Base-by-base conservation (phyloP, 1,140 invertebrate genomes). In the Cherax quadricarinatus region DNA sequence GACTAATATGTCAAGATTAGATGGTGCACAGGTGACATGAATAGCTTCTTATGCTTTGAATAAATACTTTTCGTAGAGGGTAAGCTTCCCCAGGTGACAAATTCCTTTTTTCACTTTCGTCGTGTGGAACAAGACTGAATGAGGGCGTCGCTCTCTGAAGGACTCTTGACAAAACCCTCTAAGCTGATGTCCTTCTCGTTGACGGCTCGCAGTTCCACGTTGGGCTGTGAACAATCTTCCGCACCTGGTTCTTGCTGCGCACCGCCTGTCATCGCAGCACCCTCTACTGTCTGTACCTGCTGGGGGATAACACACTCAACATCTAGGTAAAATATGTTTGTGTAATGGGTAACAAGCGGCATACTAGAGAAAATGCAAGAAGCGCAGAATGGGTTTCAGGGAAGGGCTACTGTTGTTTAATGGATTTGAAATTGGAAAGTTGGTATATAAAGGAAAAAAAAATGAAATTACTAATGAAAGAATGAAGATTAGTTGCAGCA, bases 111-210 rank as follows among this genome's bases (percentile, higher is more conserved):
- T 51, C 24, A 80, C n/a, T 88, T 51, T 41, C 53, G 86, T 30
- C 75, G 70, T 41, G 80, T 30, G 70, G 80, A 79, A 57, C 86
- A 84, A 18, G 86, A 89, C 70, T 93, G 87, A 24, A 93, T 57
- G 1, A 93, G 82, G 81, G 92, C 92, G 82, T 93, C 92, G 78
- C 92, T 93, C 87, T 93, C 92, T n/a, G 92, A 93, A 16, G 92
- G 92, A 93, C 86, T 89, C 83, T 93, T 93, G 87, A 93, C 79
- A 51, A 93, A 93, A 51, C 86, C 92, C 57, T 93, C 92, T 81
- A 93, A 24, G 66, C 87, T 88, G n/a, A 85, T 73, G 4, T 93
- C 92, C 82, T 93, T 93, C 16, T 93, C 92, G 66, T 57, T 93
- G 81, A 93, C 10, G 82, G 66, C 82, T 82, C 80, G 53, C 79